Base-by-base conservation (phyloP, 2,888 invertebrate species). In the Dioctria linearis region DNA sequence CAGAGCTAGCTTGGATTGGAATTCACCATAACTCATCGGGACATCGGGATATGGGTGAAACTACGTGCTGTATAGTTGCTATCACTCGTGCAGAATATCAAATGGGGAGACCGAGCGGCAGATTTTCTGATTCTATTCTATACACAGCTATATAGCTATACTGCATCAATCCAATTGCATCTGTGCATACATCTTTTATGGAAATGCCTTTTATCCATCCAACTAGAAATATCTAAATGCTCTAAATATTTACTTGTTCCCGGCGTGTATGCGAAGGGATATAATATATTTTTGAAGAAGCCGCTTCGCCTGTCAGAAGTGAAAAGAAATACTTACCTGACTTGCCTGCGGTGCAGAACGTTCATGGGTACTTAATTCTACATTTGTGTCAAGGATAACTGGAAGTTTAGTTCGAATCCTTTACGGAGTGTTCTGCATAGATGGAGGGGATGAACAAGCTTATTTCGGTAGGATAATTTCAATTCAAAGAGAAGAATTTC, bases 11-110 rank as follows among this genome's bases (percentile, higher is more conserved):
- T 25, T 25, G 63, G 76, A 76, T 76, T 76, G 76, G 76, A 76
- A 63, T 63, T 63, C 76, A 73, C 59, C 25, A 73, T 76, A 76
- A 76, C 76, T 76, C 76, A 76, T 75, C 59, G 73, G 59, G 59
- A 75, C 59, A 75, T 75, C 57, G 73, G 73, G 59, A 75, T 75
- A 75, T 75, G 73, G 73, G 46, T 69, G 25, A 25, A 69, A 51
- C 59, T 57, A 75, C 73, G 73, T 75, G 73, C 59, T 37, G 59
- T 69, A 65, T 69, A 59, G 57, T 59, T 51, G 13, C 13, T 43
- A 43, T 43, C 57, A 59, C 43, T 59, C 59, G 73, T 37, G n/a
- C 25, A 25, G 73, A 75, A 75, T 75, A 75, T 75, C 73, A 75
- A 75, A 75, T 75, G 59, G 69, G 51, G 67, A 25, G 73, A 25